phyloP scores from a whole-genome alignment of 2,113 vertebrate species.

The Psilopsiagon aurifrons region DNA sequence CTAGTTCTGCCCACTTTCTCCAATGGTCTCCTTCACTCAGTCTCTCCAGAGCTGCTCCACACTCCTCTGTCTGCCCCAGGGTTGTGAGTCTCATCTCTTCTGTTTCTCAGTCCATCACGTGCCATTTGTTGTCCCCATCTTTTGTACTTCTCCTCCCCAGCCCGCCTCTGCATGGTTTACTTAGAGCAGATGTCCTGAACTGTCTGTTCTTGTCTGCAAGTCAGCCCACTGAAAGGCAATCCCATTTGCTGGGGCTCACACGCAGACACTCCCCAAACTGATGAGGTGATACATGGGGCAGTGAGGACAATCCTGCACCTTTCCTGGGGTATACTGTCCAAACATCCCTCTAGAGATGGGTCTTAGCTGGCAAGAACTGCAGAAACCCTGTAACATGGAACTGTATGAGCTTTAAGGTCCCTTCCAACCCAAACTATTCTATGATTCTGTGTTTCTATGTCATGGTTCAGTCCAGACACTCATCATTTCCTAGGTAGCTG shows the following conservation, averaged over 20 bases:
- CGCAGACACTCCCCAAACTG: not conserved
- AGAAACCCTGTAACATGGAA: not conserved
- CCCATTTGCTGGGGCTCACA: not conserved
- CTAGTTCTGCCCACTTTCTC: not conserved
- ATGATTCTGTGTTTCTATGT: not conserved
- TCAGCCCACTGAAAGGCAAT: not conserved
- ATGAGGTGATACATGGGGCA: not conserved
- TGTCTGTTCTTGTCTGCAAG: not conserved
- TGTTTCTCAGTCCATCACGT: not conserved
- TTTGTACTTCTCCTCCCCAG: not conserved
- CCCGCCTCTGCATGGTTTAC: not conserved
- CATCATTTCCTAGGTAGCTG: not conserved
- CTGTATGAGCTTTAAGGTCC: not conserved
- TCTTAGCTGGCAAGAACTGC: not conserved
- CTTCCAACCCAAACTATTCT: not conserved
- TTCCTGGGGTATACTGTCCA: not conserved
- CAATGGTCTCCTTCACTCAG: not conserved
- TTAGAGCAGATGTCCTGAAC: not conserved
- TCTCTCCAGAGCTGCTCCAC: not conserved
- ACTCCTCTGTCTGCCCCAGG: not conserved
- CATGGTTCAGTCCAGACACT: not conserved
- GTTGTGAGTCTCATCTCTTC: not conserved
- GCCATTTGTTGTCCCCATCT: not conserved
- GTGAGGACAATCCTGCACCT: rapidly evolving
- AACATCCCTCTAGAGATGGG: not conserved